Evolutionary conservation across 2,888 invertebrate genomes (phyloP), one percentile per base, ranked within the genome.

Genomic region (Glyphotaelius pellucidus): DNA sequence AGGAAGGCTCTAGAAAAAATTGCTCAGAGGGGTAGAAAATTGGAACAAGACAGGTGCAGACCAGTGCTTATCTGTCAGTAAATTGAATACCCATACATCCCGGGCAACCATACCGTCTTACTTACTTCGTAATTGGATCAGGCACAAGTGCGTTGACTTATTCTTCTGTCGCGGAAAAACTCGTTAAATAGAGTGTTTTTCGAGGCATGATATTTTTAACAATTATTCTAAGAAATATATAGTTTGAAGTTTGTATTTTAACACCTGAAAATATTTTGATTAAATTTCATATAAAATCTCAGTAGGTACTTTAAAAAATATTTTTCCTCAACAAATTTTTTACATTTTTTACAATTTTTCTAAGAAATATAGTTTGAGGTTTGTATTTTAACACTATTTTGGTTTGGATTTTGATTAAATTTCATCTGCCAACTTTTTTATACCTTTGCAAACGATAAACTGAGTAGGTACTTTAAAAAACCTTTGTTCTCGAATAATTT

Each of bases 1-100:
- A 90, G 80, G 83, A 86, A 87, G 81, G 79, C 87, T 85, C 90
- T 87, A 86, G 38, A 86, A 86, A 86, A 88, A 92, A 92, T 91
- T 92, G 92, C 88, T 79, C 83, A 89, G 93, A 92, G 90, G 90
- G 89, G 92, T 88, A 85, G 92, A 93, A 92, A 93, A 93, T 93
- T 93, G 92, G 93, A 91, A 90, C 85, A 90, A 93, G 93, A 93
- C 93, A 92, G 92, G 91, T 93, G 91, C 90, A 89, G 93, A 85
- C 91, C 92, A 92, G 81, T 87, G 80, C 90, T 86, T 91, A 87
- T 47, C 52, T 88, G 38, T 35, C 42, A 38, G 80, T 30, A n/a
- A 79, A 79, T 88, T n/a, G 79, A 88, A 32, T 79, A 35, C 88
- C 30, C 88, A 31, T 35, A 67, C n/a, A 25, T 25, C 7, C 67